Evolutionary conservation across 2,888 invertebrate species (phyloP).

Genomic region (Pecten maximus): DNA sequence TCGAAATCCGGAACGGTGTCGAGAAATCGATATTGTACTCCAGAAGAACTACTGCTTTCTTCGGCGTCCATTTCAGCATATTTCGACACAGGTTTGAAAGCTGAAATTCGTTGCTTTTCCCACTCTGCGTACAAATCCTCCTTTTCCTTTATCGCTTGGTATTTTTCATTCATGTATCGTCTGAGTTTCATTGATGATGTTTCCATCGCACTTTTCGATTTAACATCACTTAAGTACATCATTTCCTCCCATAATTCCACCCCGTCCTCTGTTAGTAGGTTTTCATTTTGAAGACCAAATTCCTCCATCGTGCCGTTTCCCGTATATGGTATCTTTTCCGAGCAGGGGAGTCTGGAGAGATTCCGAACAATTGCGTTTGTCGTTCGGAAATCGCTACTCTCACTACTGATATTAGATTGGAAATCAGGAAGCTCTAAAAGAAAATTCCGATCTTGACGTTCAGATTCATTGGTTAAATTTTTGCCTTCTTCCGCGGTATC

Average conservation of each 20-base stretch:
- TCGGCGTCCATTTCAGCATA: conserved; percentile 14
- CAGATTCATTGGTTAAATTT: neutral
- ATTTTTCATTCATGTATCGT: neutral
- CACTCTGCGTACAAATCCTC: neutral
- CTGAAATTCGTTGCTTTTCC: neutral
- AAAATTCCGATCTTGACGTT: neutral
- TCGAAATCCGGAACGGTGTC: conserved; percentile 59
- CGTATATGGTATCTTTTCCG: neutral
- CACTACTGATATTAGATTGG: neutral
- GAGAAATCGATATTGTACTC: neutral
- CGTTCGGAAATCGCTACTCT: conserved; percentile 14
- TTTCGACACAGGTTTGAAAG: neutral
- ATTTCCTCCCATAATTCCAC: neutral
- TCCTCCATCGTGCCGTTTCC: neutral
- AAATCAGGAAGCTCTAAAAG: neutral
- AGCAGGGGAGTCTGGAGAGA: neutral
- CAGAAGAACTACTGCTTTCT: neutral
- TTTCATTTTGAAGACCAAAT: neutral
- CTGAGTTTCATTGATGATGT: neutral
- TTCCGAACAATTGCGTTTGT: neutral
- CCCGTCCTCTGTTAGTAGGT: neutral
- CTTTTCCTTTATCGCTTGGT: neutral
- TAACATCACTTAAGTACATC: conserved; percentile 1
- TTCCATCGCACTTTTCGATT: neutral
- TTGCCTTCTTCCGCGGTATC: neutral